A percentile compares a stretch with the other conserved stretches of the same genome.
phyloP scores from a whole-genome alignment of 2,888 invertebrate species.

The Oxytorus armatus region DNA sequence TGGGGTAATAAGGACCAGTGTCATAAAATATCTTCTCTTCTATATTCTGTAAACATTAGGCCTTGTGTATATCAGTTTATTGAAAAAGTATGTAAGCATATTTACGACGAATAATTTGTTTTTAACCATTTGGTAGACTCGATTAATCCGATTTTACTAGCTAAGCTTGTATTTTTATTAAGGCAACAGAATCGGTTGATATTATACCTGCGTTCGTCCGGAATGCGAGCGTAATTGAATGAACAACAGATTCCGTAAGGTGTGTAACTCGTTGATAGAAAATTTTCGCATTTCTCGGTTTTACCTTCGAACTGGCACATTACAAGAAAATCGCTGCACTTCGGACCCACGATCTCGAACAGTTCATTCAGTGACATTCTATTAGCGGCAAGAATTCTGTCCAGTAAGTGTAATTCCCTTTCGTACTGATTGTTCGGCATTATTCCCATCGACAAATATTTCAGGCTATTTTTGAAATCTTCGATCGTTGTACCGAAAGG shows the following conservation, averaged over 20 bases:
- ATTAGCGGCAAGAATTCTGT: conserved; percentile 70
- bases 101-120: too few species aligned
- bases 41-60: too few species aligned
- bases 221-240: conserved; percentile 70
- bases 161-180: too few species aligned
- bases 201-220: conserved; percentile 50
- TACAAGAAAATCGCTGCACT: conserved; percentile 73
- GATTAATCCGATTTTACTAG: too few species aligned
- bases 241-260: conserved; percentile 74
- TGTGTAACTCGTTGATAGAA: conserved; percentile 69
- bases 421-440: conserved; percentile 69
- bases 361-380: conserved; percentile 69
- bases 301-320: conserved; percentile 73
- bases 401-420: conserved; percentile 66
- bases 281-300: conserved; percentile 67
- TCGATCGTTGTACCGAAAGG: conserved; percentile 64
- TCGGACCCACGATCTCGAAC: conserved; percentile 70
- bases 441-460: conserved; percentile 69
- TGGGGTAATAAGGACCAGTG: too few species aligned
- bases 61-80: too few species aligned
- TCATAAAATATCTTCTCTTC: too few species aligned
- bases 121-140: background rate
- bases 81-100: too few species aligned
- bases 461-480: conserved; percentile 69
- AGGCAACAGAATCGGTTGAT: background rate